These are phyloP conservation scores for Spatula versicolor DNA, from an alignment of 2,797 vertebrate species.

Conservation along the genomic window DNA sequence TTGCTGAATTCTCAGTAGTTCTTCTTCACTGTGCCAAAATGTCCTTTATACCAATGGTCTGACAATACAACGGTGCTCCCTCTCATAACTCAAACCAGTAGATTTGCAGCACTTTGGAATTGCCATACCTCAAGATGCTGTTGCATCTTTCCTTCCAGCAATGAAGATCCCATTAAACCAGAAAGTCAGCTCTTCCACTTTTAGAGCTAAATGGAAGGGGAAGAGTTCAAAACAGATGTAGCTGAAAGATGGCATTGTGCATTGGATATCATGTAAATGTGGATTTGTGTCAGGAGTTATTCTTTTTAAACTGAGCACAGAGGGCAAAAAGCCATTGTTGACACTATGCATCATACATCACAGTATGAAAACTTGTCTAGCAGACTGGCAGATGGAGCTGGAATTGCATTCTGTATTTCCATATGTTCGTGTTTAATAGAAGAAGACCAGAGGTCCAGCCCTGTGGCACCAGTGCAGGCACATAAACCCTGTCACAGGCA, in stretches of 20 bases:
- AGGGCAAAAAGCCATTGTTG: neutral
- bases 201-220: neutral
- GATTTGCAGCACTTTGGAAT: neutral
- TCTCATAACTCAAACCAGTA: neutral
- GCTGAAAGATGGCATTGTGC: neutral
- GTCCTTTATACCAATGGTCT: neutral
- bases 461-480: fast-evolving
- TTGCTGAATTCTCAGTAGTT: neutral
- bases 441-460: neutral
- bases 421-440: neutral
- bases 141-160: neutral
- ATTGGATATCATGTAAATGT: neutral
- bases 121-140: neutral
- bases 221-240: neutral
- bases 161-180: neutral
- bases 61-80: neutral
- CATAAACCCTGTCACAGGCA: neutral
- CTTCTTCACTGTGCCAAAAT: neutral
- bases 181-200: neutral
- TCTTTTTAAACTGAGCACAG: neutral
- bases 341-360: neutral
- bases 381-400: neutral
- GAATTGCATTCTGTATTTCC: neutral
- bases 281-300: neutral
- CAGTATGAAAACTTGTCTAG: neutral